Base-by-base conservation (phyloP, 2,797 vertebrate genomes). In the Apodemus agrarius region DNA sequence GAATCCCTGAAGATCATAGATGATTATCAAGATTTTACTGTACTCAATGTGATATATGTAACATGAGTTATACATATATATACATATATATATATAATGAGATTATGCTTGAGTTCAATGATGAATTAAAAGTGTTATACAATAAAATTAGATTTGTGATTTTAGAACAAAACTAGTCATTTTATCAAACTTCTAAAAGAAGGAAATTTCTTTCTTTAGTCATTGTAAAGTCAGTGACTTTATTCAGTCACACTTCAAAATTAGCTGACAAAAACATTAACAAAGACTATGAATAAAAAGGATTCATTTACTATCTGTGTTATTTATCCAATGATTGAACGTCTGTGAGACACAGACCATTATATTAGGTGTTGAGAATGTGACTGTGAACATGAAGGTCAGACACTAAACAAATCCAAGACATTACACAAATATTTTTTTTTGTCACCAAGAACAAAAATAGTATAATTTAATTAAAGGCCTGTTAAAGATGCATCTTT, bases 211-310 rank as follows among this genome's bases (percentile, higher is more conserved):
- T 94, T 86, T 84, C 4, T 52, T 92, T 22, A 86, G 34, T 69
- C 67, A 69, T 69, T 69, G 16, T n/a, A 69, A 69, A 69, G 67
- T 69, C 34, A 19, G 16, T 69, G 34, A 69, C 21, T 93, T 40
- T 92, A 12, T 63, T 96, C 85, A 91, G 74, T 34, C 31, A 74
- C n/a, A 10, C 40, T 87, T 93, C 29, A 76, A 78, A 43, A 57
- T 63, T 72, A 80, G 46, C 46, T 92, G 46, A 90, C 24, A 76
- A 78, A 90, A 88, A 88, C 10, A 76, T 59, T 87, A 89, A 34
- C 84, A 6, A 92, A n/a, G 24, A 46, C 52, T 43, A 84, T 40
- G 49, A 94, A 91, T 74, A 89, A 65, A 65, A 31, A 26, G 0
- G 54, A 63, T 80, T 82, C 17, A 65, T 43, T 65, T 17, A 54